Evolutionary conservation across 2,113 vertebrate genomes (phyloP).

Genomic region (Megaceryle maxima): DNA sequence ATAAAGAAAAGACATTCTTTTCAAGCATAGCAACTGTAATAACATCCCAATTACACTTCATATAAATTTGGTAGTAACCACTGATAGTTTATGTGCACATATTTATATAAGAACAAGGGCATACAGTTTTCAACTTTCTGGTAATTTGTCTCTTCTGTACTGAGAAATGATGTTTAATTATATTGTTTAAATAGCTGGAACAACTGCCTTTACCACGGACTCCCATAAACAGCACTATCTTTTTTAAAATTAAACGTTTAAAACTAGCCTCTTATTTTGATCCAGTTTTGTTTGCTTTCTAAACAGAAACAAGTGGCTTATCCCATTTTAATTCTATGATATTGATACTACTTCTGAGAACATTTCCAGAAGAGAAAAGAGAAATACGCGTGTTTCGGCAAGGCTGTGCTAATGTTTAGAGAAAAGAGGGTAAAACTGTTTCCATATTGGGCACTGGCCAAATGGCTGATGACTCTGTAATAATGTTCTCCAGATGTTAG

Average conservation of each 20-base stretch:
- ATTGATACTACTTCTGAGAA: neutral
- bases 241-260: conserved; percentile 64
- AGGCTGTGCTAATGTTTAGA: neutral
- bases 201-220: conserved; percentile 51
- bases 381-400: neutral
- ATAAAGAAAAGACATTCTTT: conserved; percentile 61
- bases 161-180: conserved; percentile 69
- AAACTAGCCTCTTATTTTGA: conserved; percentile 56
- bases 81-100: conserved; percentile 63
- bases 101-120: conserved; percentile 57
- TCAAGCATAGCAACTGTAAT: conserved; percentile 50
- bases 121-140: conserved; percentile 41
- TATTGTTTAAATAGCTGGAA: conserved; percentile 73
- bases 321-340: neutral
- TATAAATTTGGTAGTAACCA: conserved; percentile 64
- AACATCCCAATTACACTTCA: conserved; percentile 70
- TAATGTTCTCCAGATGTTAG: conserved; percentile 59
- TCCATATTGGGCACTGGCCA: neutral
- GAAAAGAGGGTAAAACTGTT: neutral
- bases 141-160: conserved; percentile 48
- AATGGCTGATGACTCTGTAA: conserved; percentile 6
- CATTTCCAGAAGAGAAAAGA: neutral
- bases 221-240: conserved; percentile 42
- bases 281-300: conserved; percentile 52
- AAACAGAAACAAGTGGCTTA: conserved; percentile 67